Conservation (phyloP, 2,797 vertebrate genomes). For the Phrynocephalus forsythii region DNA sequence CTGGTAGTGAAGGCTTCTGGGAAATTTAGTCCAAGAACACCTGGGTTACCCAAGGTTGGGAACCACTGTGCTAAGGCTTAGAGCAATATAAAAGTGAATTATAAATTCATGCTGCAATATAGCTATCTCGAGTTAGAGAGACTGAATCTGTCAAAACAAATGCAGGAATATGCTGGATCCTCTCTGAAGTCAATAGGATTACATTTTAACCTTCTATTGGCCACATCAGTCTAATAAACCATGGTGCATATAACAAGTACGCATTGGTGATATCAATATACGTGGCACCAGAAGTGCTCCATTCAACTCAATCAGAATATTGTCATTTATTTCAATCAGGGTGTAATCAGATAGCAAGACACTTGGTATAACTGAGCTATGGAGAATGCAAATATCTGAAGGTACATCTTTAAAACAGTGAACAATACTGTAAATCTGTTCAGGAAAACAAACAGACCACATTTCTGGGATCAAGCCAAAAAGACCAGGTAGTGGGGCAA, state of each 20-base stretch:
- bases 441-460: not conserved
- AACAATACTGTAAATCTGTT: slow-evolving; percentile 7
- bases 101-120: too few species aligned
- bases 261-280: not conserved
- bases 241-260: not conserved
- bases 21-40: too few species aligned
- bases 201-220: not conserved
- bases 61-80: too few species aligned
- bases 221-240: not conserved
- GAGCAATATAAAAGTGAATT: too few species aligned
- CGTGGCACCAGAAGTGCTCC: not conserved
- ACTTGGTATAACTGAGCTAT: not conserved
- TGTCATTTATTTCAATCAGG: not conserved
- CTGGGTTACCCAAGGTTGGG: too few species aligned
- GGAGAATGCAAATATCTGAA: not conserved
- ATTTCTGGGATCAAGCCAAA: slow-evolving; percentile 15
- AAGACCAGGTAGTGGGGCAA: not conserved
- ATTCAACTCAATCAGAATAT: not conserved
- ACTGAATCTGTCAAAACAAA: too few species aligned
- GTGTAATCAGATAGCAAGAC: not conserved
- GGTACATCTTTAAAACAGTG: not conserved
- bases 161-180: not conserved
- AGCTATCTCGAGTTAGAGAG: too few species aligned
- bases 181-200: not conserved
- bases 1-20: too few species aligned